Evolutionary conservation across 2,113 vertebrate genomes (phyloP), one percentile per base, ranked within the genome.

Genomic region (Megaceryle maxima): DNA sequence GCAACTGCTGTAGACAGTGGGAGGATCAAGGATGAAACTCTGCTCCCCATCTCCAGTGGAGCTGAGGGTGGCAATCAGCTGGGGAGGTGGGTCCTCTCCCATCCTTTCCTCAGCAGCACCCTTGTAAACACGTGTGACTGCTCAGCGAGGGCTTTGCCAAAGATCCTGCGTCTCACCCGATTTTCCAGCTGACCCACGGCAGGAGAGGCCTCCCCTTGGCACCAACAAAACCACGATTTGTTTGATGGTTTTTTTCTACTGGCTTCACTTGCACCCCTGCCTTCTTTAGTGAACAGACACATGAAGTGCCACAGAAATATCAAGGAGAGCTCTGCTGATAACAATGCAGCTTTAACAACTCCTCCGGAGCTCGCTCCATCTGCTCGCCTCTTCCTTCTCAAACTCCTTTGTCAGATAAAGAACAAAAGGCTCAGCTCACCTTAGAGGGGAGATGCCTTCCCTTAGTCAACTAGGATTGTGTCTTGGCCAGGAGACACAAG

Each of bases 241-340:
- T 67, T 29, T 57, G 16, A 53, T 50, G 35, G 0, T n/a, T 72
- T 60, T 60, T 9, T 46, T 55, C 72, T 37, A 72, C 59, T 25
- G 75, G 79, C 92, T 86, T 91, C 44, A 14, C 82, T 90, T 5
- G 14, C 67, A 57, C 22, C 51, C 75, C 57, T 37, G 81, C 50
- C 83, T 79, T 7, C 21, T 62, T 92, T n/a, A 53, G 25, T 75
- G 75, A 86, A 60, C 68, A 78, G 79, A 53, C n/a, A 50, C 29
- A 33, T 20, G 64, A 86, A 68, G n/a, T 64, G 16, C 5, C 46
- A 11, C 10, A 3, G 83, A 91, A 73, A 89, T 41, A 82, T 76
- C 92, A 87, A 33, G 13, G 74, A 94, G 85, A 66, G 50, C 70
- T 72, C 70, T 41, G 60, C 75, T 74, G 94, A 92, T 94, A 83